These are phyloP conservation scores for Ramazzottius varieornatus DNA, from an alignment of 2,888 invertebrate genomes.

Conservation along the genomic window DNA sequence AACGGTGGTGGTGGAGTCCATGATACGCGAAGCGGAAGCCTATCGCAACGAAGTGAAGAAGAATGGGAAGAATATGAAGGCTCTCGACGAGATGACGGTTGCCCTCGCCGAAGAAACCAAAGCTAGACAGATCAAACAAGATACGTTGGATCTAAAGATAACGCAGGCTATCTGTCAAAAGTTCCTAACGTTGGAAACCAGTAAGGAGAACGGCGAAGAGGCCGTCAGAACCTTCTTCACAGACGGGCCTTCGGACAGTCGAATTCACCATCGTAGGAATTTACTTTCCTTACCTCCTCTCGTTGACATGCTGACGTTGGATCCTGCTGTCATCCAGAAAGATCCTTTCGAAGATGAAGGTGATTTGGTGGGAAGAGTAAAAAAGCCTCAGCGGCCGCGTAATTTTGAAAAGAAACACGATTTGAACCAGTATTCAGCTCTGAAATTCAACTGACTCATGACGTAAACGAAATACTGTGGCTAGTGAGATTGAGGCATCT, in stretches of 20 bases:
- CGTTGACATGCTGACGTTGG: not conserved
- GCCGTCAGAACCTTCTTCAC: not conserved
- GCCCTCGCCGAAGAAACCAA: not conserved
- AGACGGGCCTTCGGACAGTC: not conserved
- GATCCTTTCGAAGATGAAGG: not conserved
- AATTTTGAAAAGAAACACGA: too few relatives aligned
- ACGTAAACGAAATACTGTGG: too few relatives aligned
- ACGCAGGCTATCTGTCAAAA: not conserved
- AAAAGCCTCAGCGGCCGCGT: too few relatives aligned
- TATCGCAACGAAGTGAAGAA: not conserved
- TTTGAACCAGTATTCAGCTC: too few relatives aligned
- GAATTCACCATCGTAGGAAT: not conserved
- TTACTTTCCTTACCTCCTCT: not conserved
- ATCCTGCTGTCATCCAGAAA: too few relatives aligned
- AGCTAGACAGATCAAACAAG: not conserved
- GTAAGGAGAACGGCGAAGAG: not conserved
- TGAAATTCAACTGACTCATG: too few relatives aligned
- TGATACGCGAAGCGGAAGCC: not conserved
- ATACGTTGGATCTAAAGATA: not conserved
- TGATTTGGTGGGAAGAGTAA: too few relatives aligned
- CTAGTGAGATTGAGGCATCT: too few relatives aligned
- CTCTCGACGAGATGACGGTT: not conserved
- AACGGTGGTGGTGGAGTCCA: not conserved
- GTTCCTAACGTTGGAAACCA: not conserved
- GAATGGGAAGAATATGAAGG: not conserved